Evolutionary conservation across 2,113 vertebrate genomes (phyloP).

Genomic region (Tapirus terrestris): DNA sequence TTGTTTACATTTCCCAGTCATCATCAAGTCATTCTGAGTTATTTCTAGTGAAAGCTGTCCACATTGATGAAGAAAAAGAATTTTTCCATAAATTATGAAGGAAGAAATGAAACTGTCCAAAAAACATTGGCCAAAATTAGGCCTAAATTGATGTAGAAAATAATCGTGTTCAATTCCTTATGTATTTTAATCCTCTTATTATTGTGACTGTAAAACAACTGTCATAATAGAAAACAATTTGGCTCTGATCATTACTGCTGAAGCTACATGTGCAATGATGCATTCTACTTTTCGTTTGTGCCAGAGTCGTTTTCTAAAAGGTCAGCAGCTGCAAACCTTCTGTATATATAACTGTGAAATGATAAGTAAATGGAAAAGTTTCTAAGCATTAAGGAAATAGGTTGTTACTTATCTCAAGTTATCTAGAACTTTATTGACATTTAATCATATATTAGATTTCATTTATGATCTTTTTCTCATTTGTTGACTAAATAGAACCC

Average conservation of each 20-base stretch:
- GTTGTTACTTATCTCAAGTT: neutral
- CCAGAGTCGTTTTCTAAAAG: slow-evolving; percentile 32
- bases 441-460: neutral
- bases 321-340: slow-evolving; percentile 4
- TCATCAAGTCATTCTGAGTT: neutral
- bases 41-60: neutral
- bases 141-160: neutral
- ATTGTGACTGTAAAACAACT: neutral
- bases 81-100: neutral
- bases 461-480: neutral
- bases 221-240: neutral
- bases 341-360: neutral
- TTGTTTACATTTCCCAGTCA: neutral
- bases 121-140: neutral
- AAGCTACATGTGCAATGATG: neutral
- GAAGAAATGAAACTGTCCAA: neutral
- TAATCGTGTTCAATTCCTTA: neutral
- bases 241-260: neutral
- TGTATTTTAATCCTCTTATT: neutral
- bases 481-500: neutral
- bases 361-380: neutral
- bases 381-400: neutral
- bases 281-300: neutral
- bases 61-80: neutral
- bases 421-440: neutral